phyloP scores from a whole-genome alignment of 2,113 vertebrate species.

The Cnemophilus loriae region DNA sequence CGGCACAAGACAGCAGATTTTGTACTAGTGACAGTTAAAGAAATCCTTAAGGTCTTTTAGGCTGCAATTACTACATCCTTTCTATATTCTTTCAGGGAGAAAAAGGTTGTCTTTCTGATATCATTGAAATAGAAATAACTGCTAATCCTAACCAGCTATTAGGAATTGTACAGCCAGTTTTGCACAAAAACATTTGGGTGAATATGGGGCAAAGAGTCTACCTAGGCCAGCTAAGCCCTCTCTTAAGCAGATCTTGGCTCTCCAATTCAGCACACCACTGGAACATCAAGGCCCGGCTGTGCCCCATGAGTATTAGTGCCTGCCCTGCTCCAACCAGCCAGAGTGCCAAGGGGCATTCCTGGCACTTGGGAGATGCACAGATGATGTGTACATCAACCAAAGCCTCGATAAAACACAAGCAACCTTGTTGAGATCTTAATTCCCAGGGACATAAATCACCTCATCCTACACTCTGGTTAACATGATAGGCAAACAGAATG shows the following conservation, averaged over 20 bases:
- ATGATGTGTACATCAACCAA: neutral
- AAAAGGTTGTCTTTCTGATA: neutral
- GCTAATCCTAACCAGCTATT: neutral
- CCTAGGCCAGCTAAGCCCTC: rapidly evolving
- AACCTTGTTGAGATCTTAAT: neutral
- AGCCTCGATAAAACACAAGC: neutral
- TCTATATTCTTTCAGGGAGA: neutral
- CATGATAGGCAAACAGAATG: rapidly evolving
- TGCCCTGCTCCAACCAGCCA: neutral
- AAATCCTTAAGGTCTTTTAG: neutral
- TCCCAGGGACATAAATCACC: neutral
- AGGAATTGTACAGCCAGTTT: neutral
- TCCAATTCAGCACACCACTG: neutral
- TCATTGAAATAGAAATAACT: neutral
- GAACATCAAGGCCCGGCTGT: rapidly evolving
- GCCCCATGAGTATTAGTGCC: neutral
- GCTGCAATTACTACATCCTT: neutral
- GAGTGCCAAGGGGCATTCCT: neutral
- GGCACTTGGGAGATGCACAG: neutral
- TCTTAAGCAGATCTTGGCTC: neutral
- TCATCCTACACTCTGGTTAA: neutral
- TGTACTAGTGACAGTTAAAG: neutral
- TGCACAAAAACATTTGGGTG: neutral
- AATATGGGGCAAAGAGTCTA: neutral
- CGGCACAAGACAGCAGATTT: neutral